A percentile compares a stretch with the other conserved stretches of the same genome.
These are phyloP conservation scores for Lacerta viridis DNA, from an alignment of 2,797 vertebrate species.

Conservation along the genomic window DNA sequence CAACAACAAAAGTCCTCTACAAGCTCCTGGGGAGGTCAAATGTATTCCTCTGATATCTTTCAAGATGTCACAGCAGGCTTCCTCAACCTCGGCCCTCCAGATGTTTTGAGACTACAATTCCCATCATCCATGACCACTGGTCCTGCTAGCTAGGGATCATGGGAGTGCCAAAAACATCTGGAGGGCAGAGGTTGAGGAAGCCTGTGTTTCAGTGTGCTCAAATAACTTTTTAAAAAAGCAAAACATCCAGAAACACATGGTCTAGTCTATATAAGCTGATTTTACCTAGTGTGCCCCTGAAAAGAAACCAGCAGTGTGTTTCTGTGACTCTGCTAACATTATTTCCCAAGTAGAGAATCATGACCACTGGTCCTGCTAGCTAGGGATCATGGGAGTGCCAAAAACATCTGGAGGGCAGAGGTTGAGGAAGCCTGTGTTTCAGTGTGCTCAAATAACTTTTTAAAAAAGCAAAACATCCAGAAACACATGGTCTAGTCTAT, in stretches of 20 bases:
- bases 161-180: too few species aligned
- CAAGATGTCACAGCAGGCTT: too few species aligned
- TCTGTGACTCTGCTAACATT: constrained; percentile 69
- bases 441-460: background rate
- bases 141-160: too few species aligned
- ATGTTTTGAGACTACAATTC: too few species aligned
- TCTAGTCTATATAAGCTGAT: constrained; percentile 44
- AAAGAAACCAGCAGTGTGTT: constrained; percentile 56
- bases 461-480: background rate
- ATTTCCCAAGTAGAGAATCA: constrained; percentile 68
- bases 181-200: background rate
- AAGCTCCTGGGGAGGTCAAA: background rate
- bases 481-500: constrained; percentile 43
- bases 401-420: too few species aligned
- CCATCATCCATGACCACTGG: too few species aligned
- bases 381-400: too few species aligned
- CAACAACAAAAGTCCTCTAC: background rate
- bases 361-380: too few species aligned
- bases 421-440: background rate
- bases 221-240: background rate
- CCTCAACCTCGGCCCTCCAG: too few species aligned
- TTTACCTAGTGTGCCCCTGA: constrained; percentile 59
- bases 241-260: background rate
- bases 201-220: background rate
- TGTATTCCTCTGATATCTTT: background rate